phyloP scores from a whole-genome alignment of 2,113 vertebrate species.

The Nothoprocta perdicaria region DNA sequence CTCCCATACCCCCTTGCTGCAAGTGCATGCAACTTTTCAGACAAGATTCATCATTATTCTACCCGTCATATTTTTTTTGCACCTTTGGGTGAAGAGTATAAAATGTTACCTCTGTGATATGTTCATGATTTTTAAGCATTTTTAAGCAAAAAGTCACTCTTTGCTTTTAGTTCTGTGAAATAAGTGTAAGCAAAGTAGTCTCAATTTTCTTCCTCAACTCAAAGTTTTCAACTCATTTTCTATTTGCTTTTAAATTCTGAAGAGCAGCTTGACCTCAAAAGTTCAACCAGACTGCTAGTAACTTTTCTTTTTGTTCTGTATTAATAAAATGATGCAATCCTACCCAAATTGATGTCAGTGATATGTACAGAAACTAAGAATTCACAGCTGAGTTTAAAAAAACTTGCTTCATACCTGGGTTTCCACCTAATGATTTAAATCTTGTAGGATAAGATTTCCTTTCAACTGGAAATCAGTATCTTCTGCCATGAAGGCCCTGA shows the following conservation, averaged over 20 bases:
- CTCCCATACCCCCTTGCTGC: background rate
- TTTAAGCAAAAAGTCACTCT: background rate
- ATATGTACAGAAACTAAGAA: background rate
- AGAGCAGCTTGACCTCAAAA: background rate
- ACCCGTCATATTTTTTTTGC: background rate
- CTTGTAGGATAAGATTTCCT: rapidly evolving
- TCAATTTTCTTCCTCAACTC: background rate
- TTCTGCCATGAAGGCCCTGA: background rate
- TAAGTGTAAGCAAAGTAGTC: background rate
- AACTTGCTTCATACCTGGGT: background rate
- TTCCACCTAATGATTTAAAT: background rate
- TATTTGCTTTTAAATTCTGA: background rate
- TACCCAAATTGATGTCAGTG: background rate
- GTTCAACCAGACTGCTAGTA: background rate
- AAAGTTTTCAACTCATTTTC: background rate
- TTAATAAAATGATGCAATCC: background rate
- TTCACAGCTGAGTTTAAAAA: background rate
- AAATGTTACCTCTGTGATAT: background rate
- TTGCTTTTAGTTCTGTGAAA: background rate
- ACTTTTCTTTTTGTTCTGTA: background rate
- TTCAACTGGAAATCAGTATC: background rate
- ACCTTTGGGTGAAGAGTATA: background rate
- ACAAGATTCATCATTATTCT: background rate
- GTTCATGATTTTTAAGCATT: background rate
- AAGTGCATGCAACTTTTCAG: background rate